These are phyloP conservation scores for Leucophenga montana DNA, from an alignment of 2,888 invertebrate genomes.

Conservation along the genomic window DNA sequence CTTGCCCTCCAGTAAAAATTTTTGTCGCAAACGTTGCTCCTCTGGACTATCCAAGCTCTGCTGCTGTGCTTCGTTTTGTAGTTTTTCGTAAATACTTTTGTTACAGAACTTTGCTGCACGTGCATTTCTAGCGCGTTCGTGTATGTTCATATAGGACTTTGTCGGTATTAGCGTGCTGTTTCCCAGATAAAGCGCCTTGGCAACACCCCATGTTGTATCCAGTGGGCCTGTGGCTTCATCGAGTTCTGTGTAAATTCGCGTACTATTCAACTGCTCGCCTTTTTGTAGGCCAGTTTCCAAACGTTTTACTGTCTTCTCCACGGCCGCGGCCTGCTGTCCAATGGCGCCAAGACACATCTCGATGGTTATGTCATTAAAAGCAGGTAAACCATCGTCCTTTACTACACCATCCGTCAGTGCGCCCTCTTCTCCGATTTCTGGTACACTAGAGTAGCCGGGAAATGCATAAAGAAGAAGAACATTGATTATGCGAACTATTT, in stretches of 20 bases:
- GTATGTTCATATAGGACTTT: constrained; percentile 84
- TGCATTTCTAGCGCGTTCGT: constrained; percentile 84
- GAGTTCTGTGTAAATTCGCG: constrained; percentile 83
- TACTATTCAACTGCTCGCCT: constrained; percentile 70
- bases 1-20: constrained; percentile 86
- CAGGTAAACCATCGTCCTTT: constrained; percentile 81
- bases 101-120: constrained; percentile 83
- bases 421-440: constrained; percentile 88
- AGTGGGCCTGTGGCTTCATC: constrained; percentile 83
- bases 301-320: constrained; percentile 83
- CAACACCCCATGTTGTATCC: constrained; percentile 89
- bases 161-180: constrained; percentile 87
- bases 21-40: constrained; percentile 79
- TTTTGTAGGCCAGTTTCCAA: constrained; percentile 77
- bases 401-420: constrained; percentile 84
- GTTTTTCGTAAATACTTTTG: constrained; percentile 57
- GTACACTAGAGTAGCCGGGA: constrained; percentile 76
- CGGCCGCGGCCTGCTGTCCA: constrained; percentile 86
- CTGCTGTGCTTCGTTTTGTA: constrained; percentile 40
- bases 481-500: not conserved
- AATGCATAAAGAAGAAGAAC: constrained; percentile 2
- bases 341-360: constrained; percentile 90
- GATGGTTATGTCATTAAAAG: constrained; percentile 85
- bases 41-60: constrained; percentile 45
- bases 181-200: constrained; percentile 87